phyloP scores from a whole-genome alignment of 1,140 invertebrate species.

The Drosophila sp. region DNA sequence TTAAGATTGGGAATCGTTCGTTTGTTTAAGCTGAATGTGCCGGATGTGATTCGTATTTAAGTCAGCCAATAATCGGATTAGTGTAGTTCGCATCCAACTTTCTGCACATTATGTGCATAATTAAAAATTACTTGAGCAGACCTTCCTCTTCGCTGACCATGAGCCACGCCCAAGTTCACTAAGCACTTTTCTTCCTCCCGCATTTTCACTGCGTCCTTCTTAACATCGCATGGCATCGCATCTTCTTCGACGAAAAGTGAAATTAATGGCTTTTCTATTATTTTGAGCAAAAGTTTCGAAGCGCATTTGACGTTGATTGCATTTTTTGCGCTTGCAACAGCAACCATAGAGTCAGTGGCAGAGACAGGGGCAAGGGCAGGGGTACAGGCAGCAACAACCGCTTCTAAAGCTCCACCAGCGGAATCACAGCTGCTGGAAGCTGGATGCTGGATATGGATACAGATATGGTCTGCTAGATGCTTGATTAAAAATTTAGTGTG shows the following conservation, averaged over 20 bases:
- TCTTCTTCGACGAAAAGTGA: slow-evolving; percentile 80
- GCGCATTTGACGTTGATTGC: slow-evolving; percentile 82
- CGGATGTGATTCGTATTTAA: slow-evolving; percentile 36
- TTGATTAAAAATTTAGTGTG: slow-evolving; percentile 80
- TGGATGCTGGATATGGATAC: slow-evolving; percentile 41
- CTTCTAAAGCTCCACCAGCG: slow-evolving; percentile 44
- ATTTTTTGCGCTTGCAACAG: slow-evolving; percentile 65
- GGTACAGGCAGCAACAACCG: slow-evolving; percentile 35
- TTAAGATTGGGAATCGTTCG: slow-evolving; percentile 13
- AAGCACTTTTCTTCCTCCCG: slow-evolving; percentile 14
- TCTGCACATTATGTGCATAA: slow-evolving; percentile 75
- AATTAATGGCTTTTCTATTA: slow-evolving; percentile 83
- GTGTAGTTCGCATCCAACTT: slow-evolving; percentile 58
- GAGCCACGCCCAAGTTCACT: slow-evolving; percentile 25
- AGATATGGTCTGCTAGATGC: slow-evolving; percentile 50
- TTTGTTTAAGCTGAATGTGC: slow-evolving; percentile 4
- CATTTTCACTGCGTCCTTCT: slow-evolving; percentile 1
- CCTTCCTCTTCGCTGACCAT: slow-evolving; percentile 30
- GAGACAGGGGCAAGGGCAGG: slow-evolving; percentile 28
- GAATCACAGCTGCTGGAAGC: slow-evolving; percentile 72
- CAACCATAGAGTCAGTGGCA: slow-evolving; percentile 42
- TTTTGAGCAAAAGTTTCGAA: slow-evolving; percentile 81
- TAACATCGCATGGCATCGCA: slow-evolving; percentile 13
- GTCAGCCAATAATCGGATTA: slow-evolving; percentile 71
- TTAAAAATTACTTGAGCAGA: slow-evolving; percentile 75